Evolutionary conservation across 2,113 vertebrate genomes (phyloP).

Genomic region (Tenebrosternarchus preto): DNA sequence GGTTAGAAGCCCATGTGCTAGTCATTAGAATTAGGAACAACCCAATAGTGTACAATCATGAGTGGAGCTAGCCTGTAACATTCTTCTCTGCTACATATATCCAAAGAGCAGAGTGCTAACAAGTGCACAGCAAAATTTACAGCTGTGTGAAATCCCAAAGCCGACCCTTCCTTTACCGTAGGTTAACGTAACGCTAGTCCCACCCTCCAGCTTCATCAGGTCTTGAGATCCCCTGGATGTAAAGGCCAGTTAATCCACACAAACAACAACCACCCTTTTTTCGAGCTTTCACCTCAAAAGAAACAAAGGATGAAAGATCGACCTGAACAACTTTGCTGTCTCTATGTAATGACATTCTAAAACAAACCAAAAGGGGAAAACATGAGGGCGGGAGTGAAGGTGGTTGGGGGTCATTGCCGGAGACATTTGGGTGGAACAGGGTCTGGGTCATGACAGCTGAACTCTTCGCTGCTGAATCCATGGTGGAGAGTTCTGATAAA

Average conservation of each 20-base stretch:
- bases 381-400: too few relatives aligned
- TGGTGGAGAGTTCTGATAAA: slow-evolving; percentile 28
- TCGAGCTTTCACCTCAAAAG: background rate
- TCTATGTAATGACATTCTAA: slow-evolving; percentile 15
- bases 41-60: background rate
- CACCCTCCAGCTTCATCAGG: background rate
- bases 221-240: background rate
- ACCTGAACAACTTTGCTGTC: background rate
- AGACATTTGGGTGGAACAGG: background rate
- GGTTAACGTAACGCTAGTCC: background rate
- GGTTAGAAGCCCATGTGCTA: background rate
- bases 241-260: background rate
- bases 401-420: too few relatives aligned
- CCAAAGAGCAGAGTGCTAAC: background rate
- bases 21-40: background rate
- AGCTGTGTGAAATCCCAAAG: slow-evolving; percentile 26
- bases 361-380: background rate
- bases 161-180: background rate
- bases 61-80: background rate
- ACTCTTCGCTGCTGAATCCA: slow-evolving; percentile 49
- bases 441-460: background rate
- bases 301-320: slow-evolving; percentile 19
- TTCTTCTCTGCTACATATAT: background rate
- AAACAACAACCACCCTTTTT: background rate
- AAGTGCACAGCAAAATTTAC: slow-evolving; percentile 1